A percentile compares a stretch with the other conserved stretches of the same genome.
phyloP scores from a whole-genome alignment of 2,113 vertebrate species.

The Vicugna pacos region DNA sequence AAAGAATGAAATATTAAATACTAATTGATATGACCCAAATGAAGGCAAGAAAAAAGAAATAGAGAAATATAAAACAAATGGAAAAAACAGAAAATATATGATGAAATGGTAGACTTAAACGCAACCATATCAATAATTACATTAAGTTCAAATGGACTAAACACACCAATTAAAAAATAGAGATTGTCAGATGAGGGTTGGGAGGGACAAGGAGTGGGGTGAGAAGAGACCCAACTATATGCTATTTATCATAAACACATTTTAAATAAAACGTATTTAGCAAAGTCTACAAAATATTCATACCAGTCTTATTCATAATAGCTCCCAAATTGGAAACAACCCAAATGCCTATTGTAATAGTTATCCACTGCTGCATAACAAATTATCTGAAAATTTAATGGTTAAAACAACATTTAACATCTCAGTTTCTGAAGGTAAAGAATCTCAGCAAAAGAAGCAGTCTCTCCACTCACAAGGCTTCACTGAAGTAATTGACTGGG shows the following conservation, averaged over 20 bases:
- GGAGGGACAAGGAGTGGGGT: background rate
- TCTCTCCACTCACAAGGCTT: background rate
- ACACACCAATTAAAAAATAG: background rate
- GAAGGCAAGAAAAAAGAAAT: background rate
- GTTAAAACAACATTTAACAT: background rate
- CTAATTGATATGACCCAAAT: background rate
- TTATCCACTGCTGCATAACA: background rate
- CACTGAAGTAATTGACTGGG: background rate
- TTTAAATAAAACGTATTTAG: background rate
- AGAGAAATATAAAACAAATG: background rate
- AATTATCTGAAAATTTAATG: background rate
- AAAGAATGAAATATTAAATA: background rate
- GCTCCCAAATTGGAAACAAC: background rate
- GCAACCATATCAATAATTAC: background rate
- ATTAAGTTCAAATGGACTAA: background rate
- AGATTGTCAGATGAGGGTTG: background rate
- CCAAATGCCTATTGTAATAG: background rate
- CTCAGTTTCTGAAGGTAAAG: background rate
- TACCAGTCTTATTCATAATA: background rate
- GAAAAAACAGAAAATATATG: background rate
- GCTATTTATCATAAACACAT: background rate
- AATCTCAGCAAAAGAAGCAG: background rate
- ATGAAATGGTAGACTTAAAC: background rate
- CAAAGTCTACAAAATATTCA: background rate
- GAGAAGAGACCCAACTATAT: background rate